A percentile compares a stretch with the other conserved stretches of the same genome.
Conservation (phyloP, 2,797 vertebrate species). For the Xenentodon cancila region DNA sequence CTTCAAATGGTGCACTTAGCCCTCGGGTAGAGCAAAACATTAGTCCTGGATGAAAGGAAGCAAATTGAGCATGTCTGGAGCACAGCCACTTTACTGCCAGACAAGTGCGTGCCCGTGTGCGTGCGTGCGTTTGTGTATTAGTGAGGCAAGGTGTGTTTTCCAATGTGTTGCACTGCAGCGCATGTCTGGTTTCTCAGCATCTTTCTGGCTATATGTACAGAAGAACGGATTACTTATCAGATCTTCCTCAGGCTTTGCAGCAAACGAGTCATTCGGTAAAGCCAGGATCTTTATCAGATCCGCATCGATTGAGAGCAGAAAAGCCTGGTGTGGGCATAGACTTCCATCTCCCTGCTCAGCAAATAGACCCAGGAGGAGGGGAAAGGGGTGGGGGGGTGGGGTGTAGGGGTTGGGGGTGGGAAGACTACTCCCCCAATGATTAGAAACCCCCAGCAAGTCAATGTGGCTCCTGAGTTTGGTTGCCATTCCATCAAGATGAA, state of each 20-base stretch:
- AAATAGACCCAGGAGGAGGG: slow-evolving; percentile 42
- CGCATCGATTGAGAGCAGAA: slow-evolving; percentile 70
- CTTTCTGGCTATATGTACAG: slow-evolving; percentile 50
- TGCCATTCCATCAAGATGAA: slow-evolving; percentile 59
- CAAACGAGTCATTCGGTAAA: slow-evolving; percentile 51
- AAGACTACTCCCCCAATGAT: slow-evolving; percentile 56
- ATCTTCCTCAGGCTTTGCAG: slow-evolving; percentile 64
- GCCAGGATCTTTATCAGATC: slow-evolving; percentile 74
- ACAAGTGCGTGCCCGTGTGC: slow-evolving; percentile 48
- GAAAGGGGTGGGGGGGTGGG: neutral
- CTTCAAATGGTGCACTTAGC: slow-evolving; percentile 73
- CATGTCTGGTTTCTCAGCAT: slow-evolving; percentile 48
- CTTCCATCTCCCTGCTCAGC: slow-evolving; percentile 66
- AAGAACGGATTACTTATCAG: slow-evolving; percentile 74
- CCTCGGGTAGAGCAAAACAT: slow-evolving; percentile 72
- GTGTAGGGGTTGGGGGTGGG: neutral
- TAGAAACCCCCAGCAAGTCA: slow-evolving; percentile 61
- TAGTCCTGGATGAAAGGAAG: slow-evolving; percentile 82
- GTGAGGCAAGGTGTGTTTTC: slow-evolving; percentile 42
- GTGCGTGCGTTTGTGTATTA: slow-evolving; percentile 8
- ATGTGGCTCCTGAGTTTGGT: slow-evolving; percentile 45
- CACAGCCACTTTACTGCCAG: slow-evolving; percentile 72
- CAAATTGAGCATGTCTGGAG: slow-evolving; percentile 83
- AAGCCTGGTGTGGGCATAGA: slow-evolving; percentile 49
- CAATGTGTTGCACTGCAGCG: slow-evolving; percentile 16